Evolutionary conservation across 1,140 invertebrate species (phyloP).

Genomic region (Sipha flava): DNA sequence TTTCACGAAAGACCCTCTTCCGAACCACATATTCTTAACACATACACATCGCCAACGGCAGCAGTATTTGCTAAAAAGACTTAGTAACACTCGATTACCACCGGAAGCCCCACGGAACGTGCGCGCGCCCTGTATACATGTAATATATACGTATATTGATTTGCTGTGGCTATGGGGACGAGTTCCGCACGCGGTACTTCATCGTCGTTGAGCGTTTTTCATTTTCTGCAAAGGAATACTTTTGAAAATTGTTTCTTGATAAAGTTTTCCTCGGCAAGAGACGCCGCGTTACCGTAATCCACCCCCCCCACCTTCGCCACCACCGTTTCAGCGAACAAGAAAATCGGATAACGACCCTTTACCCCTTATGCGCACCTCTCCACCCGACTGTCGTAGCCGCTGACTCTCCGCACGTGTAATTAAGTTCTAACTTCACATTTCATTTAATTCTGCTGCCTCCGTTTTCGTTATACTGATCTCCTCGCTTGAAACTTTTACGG

Average conservation of each 20-base stretch:
- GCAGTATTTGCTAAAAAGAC: not conserved
- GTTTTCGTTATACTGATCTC: not conserved
- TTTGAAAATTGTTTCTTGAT: conserved; percentile 31
- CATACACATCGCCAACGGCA: not conserved
- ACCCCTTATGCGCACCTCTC: not conserved
- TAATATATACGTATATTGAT: not conserved
- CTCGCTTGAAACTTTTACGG: not conserved
- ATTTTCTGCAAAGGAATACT: conserved; percentile 6
- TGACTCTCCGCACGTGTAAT: not conserved
- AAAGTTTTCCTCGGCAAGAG: conserved; percentile 9
- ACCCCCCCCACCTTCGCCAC: not conserved
- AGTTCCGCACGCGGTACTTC: not conserved
- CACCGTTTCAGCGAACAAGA: conserved; percentile 11
- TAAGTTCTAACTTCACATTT: conserved; percentile 31
- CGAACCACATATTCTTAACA: too few species aligned
- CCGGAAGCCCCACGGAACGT: not conserved
- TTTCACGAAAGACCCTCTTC: too few species aligned
- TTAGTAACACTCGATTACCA: conserved; percentile 9
- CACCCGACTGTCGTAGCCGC: not conserved
- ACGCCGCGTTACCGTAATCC: not conserved
- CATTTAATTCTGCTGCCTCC: conserved; percentile 8
- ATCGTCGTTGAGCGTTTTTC: not conserved
- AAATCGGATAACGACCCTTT: conserved; percentile 29
- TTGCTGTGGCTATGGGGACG: not conserved
- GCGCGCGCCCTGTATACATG: too few species aligned